Evolutionary conservation across 2,888 invertebrate species (phyloP), one percentile per base, ranked within the genome.

Genomic region (Dryocosmus kuriphilus): DNA sequence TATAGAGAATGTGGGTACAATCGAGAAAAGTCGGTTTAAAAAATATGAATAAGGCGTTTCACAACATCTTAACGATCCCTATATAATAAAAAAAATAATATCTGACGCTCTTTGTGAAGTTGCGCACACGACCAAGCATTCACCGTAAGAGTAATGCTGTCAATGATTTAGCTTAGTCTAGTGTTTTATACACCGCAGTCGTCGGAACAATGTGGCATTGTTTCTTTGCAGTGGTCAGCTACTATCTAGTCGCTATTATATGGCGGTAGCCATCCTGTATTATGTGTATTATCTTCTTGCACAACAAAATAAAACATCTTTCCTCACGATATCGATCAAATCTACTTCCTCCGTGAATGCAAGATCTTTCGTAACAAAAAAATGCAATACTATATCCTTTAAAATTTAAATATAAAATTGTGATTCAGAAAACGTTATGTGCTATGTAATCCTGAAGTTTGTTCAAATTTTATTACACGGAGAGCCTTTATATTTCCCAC

Each of bases 181-280:
- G 67, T 41, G 77, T 77, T 79, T 77, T 61, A 55, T 77, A 74
- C 74, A 74, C 65, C 65, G 74, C 63, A 80, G 84, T 85, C 86
- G 87, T 85, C 85, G 83, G 86, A 87, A 89, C 90, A 90, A 90
- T 90, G 88, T 89, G 77, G 90, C 88, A 90, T 90, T 90, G 90
- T 90, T 87, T 88, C 86, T 85, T 85, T 86, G 85, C 85, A 80
- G 85, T 85, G 82, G 82, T 51, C 76, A 77, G 60, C 79, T 62
- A 79, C 85, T 85, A 87, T 88, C 87, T 88, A 86, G 85, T 84
- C 84, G 85, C 80, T 80, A 77, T 74, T 78, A 79, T 75, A 81
- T 80, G 51, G 51, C 8, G 81, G 80, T 78, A 78, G 81, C 78
- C 61, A 76, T 79, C 60, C 77, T 73, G 76, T 79, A 79, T 82